A percentile compares a stretch with the other conserved stretches of the same genome.
Conservation (phyloP, 2,888 invertebrate genomes). For the Eupithecia centaureata region DNA sequence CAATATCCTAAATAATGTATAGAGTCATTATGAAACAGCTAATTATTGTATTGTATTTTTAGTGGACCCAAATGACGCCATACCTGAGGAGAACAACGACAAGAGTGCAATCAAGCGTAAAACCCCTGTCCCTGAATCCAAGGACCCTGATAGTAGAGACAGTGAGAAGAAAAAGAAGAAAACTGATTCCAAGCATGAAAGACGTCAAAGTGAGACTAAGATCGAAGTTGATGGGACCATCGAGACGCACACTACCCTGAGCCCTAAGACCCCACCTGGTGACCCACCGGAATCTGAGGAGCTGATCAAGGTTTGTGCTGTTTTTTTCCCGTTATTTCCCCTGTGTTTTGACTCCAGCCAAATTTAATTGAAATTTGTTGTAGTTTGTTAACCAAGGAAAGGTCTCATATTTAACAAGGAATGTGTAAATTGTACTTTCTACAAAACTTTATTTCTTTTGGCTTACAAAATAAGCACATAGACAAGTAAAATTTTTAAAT, state of each 20-base stretch:
- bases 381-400: too few relatives aligned
- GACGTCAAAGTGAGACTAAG: slow-evolving; percentile 75
- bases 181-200: slow-evolving; percentile 66
- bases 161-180: slow-evolving; percentile 68
- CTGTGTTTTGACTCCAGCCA: not conserved
- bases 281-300: slow-evolving; percentile 97
- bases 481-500: too few relatives aligned
- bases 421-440: too few relatives aligned
- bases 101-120: slow-evolving; percentile 66
- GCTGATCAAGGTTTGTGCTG: slow-evolving; percentile 87
- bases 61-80: slow-evolving; percentile 76
- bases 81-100: slow-evolving; percentile 45
- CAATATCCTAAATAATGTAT: not conserved
- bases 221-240: slow-evolving; percentile 88
- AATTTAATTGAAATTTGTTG: too few relatives aligned
- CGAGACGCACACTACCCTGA: slow-evolving; percentile 90
- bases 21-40: not conserved
- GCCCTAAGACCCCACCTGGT: slow-evolving; percentile 91
- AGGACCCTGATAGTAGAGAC: slow-evolving; percentile 55
- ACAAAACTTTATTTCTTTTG: too few relatives aligned
- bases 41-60: slow-evolving; percentile 34
- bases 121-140: slow-evolving; percentile 58
- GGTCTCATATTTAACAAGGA: too few relatives aligned
- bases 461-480: too few relatives aligned
- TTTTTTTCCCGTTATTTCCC: not conserved